These are phyloP conservation scores for Ornithoptera alexandrae DNA, from an alignment of 2,888 invertebrate species.

Conservation along the genomic window DNA sequence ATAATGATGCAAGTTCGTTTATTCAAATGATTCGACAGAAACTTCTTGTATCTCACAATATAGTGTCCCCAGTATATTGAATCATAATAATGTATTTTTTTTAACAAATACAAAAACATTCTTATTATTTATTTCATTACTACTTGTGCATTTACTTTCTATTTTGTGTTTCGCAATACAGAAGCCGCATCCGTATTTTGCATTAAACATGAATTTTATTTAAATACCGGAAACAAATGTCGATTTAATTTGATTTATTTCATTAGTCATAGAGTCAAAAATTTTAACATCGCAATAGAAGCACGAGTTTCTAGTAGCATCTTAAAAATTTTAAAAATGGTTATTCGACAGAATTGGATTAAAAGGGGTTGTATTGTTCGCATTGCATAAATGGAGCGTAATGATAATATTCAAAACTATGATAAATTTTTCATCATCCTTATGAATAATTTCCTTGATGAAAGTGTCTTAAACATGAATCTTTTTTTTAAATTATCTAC, in stretches of 20 bases:
- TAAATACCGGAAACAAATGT: no score
- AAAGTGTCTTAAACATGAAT: neutral
- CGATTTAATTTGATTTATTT: no score
- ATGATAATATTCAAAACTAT: no score
- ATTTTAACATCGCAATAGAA: no score
- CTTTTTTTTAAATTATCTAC: neutral
- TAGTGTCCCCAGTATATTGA: conserved; percentile 30
- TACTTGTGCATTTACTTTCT: conserved; percentile 34
- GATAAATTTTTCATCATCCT: neutral
- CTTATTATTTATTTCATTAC: conserved; percentile 43
- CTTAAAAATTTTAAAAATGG: no score
- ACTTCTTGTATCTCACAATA: conserved; percentile 57
- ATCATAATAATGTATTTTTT: conserved; percentile 39
- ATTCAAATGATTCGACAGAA: conserved; percentile 79
- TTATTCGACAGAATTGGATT: no score
- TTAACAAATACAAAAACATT: conserved; percentile 52
- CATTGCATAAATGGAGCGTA: no score
- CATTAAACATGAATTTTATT: no score
- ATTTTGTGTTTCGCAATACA: conserved; percentile 17
- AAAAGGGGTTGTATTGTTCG: no score
- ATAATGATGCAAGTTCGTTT: conserved; percentile 79
- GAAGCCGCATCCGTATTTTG: no score
- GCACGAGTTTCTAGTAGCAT: no score
- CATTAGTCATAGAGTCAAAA: no score
- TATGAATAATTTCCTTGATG: neutral